Percentiles rank a stretch among this genome's conserved stretches.
phyloP scores from a whole-genome alignment of 2,888 invertebrate species.

The Coelinius sp. region DNA sequence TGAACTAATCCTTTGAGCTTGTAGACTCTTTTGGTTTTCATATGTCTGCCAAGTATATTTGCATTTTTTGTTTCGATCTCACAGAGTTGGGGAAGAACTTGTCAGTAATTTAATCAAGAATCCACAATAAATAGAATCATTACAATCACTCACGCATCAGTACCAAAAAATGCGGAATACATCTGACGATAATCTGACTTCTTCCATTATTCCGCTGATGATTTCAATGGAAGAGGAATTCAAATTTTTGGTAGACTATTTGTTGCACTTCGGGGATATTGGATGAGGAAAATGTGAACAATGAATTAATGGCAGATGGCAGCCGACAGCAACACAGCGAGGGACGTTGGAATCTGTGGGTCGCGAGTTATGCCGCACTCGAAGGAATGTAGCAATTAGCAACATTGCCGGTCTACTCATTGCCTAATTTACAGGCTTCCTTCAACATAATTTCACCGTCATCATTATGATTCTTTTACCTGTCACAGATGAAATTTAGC shows the following conservation, averaged over 20 bases:
- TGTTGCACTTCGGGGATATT: conserved; percentile 1
- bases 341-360: conserved; percentile 62
- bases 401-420: conserved; percentile 58
- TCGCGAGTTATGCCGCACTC: conserved; percentile 68
- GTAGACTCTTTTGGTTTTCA: too few species aligned
- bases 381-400: conserved; percentile 70
- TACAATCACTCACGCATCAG: too few species aligned
- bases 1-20: too few species aligned
- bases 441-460: neutral
- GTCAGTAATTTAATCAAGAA: too few species aligned
- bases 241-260: neutral
- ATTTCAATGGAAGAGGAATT: neutral
- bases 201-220: neutral
- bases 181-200: too few species aligned
- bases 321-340: conserved; percentile 1
- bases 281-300: conserved; percentile 7
- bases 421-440: conserved; percentile 27
- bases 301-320: conserved; percentile 16
- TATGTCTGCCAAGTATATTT: too few species aligned
- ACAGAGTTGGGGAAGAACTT: too few species aligned
- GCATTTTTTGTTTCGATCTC: too few species aligned
- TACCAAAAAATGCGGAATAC: too few species aligned
- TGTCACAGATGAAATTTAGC: neutral
- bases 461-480: neutral
- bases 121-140: too few species aligned